Base-by-base conservation (phyloP, 2,888 invertebrate species). In the Parelbella ahira region DNA sequence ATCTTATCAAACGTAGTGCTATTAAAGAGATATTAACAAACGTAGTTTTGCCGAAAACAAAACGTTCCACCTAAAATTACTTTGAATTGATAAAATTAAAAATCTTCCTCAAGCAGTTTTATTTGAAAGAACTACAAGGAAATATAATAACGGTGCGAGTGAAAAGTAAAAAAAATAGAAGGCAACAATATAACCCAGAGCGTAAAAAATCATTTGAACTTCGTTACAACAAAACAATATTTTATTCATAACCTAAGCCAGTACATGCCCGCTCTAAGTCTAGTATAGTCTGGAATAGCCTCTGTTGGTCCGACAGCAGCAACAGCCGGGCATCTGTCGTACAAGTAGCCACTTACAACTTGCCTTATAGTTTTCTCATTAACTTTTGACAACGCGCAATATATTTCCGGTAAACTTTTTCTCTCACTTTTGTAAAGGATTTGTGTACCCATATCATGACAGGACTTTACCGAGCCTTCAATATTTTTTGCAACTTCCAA, bases 251-350 rank as follows among this genome's bases (percentile, higher is more conserved):
- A 42, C 50, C 75, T 58, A n/a, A 81, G 47, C 83, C 83, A 84
- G 50, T 76, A 80, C 61, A 57, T 74, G 6, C 68, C 68, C 21
- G 72, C 52, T 34, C 77, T 60, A 11, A 75, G 63, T 20, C 79
- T 64, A 12, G 33, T 58, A 49, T 88, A 89, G 3, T 84, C 81
- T 0, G 80, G 73, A 7, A 88, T 34, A 13, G 59, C 57, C 50
- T 89, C 89, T 0, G 76, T 61, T 0, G 83, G 81, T 0, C 89
- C 89, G 0, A 84, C 53, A 0, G 70, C 87, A 3, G 74, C 71
- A 3, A 88, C 64, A 1, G 57, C 84, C 0, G 86, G 88, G 44
- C 74, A 77, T 42, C 64, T 75, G 50, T 88, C 74, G 45, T 87
- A 87, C 13, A 88, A 46, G n/a, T 73, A 70, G 10, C 60, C 60